Conservation (phyloP, 2,797 vertebrate species). For the Epinephelus coioides region DNA sequence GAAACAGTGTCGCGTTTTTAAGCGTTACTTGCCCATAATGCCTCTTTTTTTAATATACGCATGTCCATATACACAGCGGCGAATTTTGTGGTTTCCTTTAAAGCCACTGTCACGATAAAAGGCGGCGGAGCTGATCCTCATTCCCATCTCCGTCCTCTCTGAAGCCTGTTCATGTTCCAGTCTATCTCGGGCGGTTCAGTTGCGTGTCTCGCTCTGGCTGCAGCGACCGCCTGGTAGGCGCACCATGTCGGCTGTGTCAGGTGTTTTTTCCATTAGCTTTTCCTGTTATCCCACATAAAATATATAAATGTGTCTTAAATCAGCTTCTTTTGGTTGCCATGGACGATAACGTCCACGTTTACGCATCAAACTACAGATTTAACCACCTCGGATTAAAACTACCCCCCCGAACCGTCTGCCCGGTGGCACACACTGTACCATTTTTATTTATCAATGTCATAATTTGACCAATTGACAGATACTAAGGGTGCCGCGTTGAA, state of each 20-base stretch:
- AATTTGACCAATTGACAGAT: not conserved
- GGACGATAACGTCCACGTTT: not conserved
- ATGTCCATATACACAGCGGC: not conserved
- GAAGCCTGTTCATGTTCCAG: slow-evolving; percentile 12
- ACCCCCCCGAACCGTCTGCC: not conserved
- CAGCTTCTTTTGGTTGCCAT: not conserved
- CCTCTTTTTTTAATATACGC: not conserved
- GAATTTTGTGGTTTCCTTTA: not conserved
- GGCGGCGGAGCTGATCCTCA: too few relatives aligned
- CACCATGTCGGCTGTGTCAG: slow-evolving; percentile 64
- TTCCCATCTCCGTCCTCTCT: not conserved
- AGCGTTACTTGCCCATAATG: not conserved
- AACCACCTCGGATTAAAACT: slow-evolving; percentile 19
- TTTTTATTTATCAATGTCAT: not conserved
- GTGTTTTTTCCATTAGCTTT: slow-evolving; percentile 54
- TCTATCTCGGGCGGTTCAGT: slow-evolving; percentile 26
- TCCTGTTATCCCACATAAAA: not conserved
- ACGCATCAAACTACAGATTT: slow-evolving; percentile 53
- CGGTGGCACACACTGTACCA: slow-evolving; percentile 43
- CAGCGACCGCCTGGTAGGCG: slow-evolving; percentile 59
- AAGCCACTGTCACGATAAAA: not conserved
- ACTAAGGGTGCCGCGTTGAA: not conserved
- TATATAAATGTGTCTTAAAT: not conserved
- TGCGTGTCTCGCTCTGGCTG: slow-evolving; percentile 64
- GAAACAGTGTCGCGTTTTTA: not conserved